These are phyloP conservation scores for Varroa destructor DNA, from an alignment of 1,140 invertebrate genomes.

Conservation along the genomic window DNA sequence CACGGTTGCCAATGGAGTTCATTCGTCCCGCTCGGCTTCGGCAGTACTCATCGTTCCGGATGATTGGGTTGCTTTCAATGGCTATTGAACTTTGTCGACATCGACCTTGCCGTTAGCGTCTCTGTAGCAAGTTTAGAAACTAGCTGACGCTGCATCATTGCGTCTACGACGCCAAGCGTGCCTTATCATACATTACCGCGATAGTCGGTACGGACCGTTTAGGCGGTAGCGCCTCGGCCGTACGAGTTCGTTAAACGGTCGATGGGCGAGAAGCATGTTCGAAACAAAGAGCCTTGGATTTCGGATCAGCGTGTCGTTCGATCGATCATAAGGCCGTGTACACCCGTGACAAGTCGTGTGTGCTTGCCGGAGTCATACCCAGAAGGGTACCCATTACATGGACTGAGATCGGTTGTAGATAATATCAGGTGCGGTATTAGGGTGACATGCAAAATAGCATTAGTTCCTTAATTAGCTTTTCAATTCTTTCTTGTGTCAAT, in stretches of 20 bases:
- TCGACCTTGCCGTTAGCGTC: neutral
- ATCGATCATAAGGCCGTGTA: neutral
- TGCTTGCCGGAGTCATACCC: conserved; percentile 1
- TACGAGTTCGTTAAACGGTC: conserved; percentile 1
- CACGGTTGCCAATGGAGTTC: too few species aligned
- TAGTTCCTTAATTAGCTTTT: too few species aligned
- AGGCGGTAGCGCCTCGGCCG: conserved; percentile 7
- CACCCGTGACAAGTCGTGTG: neutral
- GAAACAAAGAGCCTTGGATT: conserved; percentile 8
- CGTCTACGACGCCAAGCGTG: conserved; percentile 4
- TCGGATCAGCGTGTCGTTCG: conserved; percentile 8
- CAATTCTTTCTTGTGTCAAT: neutral
- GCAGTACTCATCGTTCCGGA: neutral
- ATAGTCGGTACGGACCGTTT: neutral
- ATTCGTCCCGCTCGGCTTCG: neutral
- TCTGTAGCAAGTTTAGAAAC: neutral
- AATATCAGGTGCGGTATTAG: neutral
- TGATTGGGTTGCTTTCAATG: conserved; percentile 1
- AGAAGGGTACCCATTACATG: neutral
- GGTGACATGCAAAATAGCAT: neutral
- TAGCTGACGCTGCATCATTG: conserved; percentile 7
- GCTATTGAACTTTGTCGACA: neutral
- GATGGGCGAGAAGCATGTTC: conserved; percentile 17
- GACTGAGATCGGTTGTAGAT: neutral
- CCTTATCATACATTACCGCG: neutral